phyloP scores from a whole-genome alignment of 2,113 vertebrate genomes.

The Eupsittula cactorum region DNA sequence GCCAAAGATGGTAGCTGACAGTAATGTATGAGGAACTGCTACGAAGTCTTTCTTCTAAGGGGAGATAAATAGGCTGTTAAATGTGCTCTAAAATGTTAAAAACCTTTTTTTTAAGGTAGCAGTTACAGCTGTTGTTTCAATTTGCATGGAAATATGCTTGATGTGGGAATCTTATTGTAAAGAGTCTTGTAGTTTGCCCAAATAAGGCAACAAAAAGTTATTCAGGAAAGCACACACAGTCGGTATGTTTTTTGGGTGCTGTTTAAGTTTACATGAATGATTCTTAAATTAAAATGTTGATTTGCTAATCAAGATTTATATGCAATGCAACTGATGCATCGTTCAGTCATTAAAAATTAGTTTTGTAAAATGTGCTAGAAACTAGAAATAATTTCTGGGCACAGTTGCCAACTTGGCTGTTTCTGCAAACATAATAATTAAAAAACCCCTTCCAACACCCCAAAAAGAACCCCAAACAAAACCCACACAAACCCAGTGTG shows the following conservation, averaged over 20 bases:
- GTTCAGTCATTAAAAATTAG: not conserved
- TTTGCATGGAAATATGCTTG: not conserved
- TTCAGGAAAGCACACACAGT: not conserved
- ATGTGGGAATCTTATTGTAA: not conserved
- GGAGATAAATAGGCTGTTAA: not conserved
- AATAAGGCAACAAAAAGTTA: not conserved
- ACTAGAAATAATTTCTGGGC: not conserved
- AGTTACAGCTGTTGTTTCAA: not conserved
- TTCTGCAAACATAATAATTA: not conserved
- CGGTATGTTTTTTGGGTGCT: not conserved
- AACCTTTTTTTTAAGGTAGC: not conserved
- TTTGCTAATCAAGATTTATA: not conserved
- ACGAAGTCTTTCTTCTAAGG: not conserved
- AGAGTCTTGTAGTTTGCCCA: not conserved
- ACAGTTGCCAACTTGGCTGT: not conserved
- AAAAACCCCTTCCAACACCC: not conserved
- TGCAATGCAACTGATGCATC: not conserved
- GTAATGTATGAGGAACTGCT: not conserved
- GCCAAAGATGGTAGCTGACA: not conserved
- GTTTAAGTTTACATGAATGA: not conserved
- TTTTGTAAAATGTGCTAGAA: not conserved
- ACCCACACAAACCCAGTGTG: not conserved
- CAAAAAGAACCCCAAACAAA: not conserved
- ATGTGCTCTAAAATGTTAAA: not conserved
- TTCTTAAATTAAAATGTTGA: not conserved